Conservation (phyloP, 2,113 vertebrate genomes). For the Pyxicephalus adspersus region DNA sequence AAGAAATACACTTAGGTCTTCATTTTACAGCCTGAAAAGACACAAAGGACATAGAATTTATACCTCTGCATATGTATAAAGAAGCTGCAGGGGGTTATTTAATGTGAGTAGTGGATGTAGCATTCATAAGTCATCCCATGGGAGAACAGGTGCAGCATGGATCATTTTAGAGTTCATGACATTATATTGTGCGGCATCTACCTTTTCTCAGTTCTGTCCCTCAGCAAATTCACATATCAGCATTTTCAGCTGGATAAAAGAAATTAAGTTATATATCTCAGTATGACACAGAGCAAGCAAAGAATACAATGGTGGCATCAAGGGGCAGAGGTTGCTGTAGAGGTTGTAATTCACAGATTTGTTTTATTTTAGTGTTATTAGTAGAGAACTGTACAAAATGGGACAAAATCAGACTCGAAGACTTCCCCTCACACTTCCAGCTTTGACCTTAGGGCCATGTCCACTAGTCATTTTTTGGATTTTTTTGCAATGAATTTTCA, state of each 20-base stretch:
- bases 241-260: not conserved
- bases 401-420: no score
- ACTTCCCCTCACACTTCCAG: no score
- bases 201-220: not conserved
- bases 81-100: slow-evolving; percentile 11
- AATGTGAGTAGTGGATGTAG: not conserved
- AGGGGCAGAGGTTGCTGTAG: no score
- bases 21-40: not conserved
- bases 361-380: no score
- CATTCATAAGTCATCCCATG: not conserved
- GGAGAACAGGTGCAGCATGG: not conserved
- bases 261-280: not conserved
- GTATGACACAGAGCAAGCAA: not conserved
- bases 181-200: not conserved
- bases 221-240: not conserved
- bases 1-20: no score
- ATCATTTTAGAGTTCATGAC: not conserved
- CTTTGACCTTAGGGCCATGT: no score
- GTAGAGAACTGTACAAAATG: no score
- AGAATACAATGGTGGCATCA: not conserved
- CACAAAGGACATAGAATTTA: not conserved
- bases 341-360: no score
- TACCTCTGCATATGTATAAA: not conserved
- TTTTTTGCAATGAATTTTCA: no score
- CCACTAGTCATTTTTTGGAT: no score